phyloP scores from a whole-genome alignment of 1,140 invertebrate genomes.

The Yoshiicerus persimilis region DNA sequence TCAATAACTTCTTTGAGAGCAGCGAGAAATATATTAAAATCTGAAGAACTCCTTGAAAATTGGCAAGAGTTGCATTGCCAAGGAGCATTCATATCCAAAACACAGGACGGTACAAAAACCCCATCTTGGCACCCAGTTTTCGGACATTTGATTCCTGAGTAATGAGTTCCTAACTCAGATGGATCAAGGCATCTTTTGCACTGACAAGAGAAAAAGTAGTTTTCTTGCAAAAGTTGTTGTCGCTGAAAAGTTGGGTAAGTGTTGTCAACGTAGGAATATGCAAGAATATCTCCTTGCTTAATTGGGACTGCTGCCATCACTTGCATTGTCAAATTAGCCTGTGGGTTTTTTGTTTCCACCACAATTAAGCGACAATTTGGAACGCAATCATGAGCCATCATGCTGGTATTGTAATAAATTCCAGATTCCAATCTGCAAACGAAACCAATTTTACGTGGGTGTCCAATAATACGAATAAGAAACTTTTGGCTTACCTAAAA shows the following conservation, averaged over 20 bases:
- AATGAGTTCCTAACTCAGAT: neutral
- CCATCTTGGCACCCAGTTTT: neutral
- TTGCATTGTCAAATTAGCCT: neutral
- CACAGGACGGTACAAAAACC: neutral
- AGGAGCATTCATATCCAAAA: neutral
- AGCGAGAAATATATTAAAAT: neutral
- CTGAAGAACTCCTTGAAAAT: neutral
- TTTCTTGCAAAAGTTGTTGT: neutral
- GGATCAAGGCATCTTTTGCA: neutral
- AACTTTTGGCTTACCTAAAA: neutral
- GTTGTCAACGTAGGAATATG: neutral
- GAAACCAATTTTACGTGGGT: neutral
- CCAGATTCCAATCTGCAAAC: constrained; percentile 1
- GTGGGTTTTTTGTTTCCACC: neutral
- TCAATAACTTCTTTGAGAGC: neutral
- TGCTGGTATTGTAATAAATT: neutral
- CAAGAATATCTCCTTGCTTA: neutral
- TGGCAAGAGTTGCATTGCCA: neutral
- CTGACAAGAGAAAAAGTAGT: neutral
- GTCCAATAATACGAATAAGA: neutral
- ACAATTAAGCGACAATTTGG: neutral
- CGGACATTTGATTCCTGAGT: neutral
- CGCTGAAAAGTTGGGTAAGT: neutral
- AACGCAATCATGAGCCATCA: neutral
- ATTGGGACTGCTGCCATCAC: neutral